Evolutionary conservation across 2,113 vertebrate genomes (phyloP), one percentile per base, ranked within the genome.

Genomic region (Gila orcuttii): DNA sequence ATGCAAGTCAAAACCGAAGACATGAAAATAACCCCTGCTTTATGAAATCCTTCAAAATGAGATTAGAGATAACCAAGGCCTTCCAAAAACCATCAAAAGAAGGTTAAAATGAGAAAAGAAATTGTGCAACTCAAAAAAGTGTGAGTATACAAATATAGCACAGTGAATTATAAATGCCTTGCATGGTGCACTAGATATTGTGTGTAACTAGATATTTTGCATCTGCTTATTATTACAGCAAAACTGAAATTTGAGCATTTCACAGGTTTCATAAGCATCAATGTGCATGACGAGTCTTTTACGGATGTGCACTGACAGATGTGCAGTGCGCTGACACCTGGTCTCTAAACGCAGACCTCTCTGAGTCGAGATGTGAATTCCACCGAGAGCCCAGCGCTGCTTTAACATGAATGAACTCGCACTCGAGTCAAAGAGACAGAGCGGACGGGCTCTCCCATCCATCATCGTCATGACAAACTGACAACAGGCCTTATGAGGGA

Each of bases 341-440:
- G 19, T 82, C 45, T 82, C 64, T 25, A 15, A 69, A 21, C 17
- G 42, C 79, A 68, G 36, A 79, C 55, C 57, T 25, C 36, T 79
- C 55, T n/a, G 42, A 50, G 45, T 11, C 3, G 19, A 82, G 45
- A 78, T 33, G 7, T 31, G 75, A 78, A 78, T 50, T 57, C 80
- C 55, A 23, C 19, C 19, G 55, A 57, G 55, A 23, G 55, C 55
- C 19, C 80, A 36, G 85, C n/a, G 31, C 25, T 25, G 59, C 28
- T 79, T 68, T 89, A 89, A 85, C 84, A 77, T 82, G 82, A 85
- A 86, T 86, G 71, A 79, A 86, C 69, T 73, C 83, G 50, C 60
- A 55, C 76, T 68, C 36, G 87, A 62, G 23, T 64, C 68, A 66
- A 82, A 88, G 71, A 36, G 68, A 60, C 71, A 74, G 83, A 77